These are phyloP conservation scores for Sebastes diaconus DNA, from an alignment of 2,797 vertebrate genomes.

Conservation along the genomic window DNA sequence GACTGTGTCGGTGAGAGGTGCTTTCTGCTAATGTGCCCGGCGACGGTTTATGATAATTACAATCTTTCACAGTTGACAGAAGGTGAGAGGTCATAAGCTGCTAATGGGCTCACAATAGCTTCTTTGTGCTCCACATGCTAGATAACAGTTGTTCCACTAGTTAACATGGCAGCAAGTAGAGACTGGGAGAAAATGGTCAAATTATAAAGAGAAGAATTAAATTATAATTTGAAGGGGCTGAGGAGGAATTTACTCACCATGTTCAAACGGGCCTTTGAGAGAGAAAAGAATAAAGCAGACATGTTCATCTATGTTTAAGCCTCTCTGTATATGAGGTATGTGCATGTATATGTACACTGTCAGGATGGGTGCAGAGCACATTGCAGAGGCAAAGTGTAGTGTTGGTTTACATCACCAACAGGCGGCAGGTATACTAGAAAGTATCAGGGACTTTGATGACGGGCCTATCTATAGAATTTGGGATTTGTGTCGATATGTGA, in stretches of 20 bases:
- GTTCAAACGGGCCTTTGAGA: not conserved
- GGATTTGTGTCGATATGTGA: not conserved
- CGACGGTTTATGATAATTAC: conserved; percentile 65
- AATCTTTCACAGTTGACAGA: conserved; percentile 53
- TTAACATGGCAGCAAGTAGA: conserved; percentile 38
- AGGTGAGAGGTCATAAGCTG: conserved; percentile 57
- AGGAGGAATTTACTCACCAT: not conserved
- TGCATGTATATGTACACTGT: not conserved
- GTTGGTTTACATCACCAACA: not conserved
- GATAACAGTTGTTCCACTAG: conserved; percentile 32
- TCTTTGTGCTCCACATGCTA: conserved; percentile 34
- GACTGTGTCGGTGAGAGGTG: conserved; percentile 17
- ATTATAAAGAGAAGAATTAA: not conserved
- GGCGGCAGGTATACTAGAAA: not conserved
- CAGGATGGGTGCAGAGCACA: not conserved
- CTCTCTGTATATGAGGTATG: not conserved
- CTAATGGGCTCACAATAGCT: conserved; percentile 61
- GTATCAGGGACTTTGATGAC: not conserved
- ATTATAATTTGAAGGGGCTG: not conserved
- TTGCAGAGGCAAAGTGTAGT: not conserved
- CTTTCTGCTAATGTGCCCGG: conserved; percentile 42
- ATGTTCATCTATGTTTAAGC: not conserved
- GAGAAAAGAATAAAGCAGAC: not conserved
- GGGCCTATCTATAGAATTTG: not conserved
- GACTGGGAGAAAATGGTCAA: not conserved